phyloP scores from a whole-genome alignment of 2,888 invertebrate genomes.

The Ophion ventricosus region DNA sequence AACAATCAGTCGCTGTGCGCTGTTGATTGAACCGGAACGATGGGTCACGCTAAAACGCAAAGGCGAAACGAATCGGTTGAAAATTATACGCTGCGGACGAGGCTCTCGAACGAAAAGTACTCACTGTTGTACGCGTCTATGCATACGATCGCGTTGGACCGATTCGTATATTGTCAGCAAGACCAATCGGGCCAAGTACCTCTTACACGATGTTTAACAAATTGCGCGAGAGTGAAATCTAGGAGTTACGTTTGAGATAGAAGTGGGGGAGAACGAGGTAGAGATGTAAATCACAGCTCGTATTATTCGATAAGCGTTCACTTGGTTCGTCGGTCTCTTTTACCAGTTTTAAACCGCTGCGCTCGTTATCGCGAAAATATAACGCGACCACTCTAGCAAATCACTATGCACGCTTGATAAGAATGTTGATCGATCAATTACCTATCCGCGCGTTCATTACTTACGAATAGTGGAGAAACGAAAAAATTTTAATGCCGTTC shows the following conservation, averaged over 20 bases:
- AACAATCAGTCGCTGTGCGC: slow-evolving; percentile 28
- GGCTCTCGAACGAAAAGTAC: no score
- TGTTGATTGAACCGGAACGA: slow-evolving; percentile 47
- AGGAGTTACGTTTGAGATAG: slow-evolving; percentile 13
- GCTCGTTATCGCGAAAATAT: not conserved
- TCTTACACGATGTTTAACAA: slow-evolving; percentile 58
- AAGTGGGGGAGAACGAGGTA: slow-evolving; percentile 18
- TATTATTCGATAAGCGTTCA: slow-evolving; percentile 60
- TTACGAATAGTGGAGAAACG: slow-evolving; percentile 18
- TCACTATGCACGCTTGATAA: slow-evolving; percentile 32
- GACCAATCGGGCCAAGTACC: slow-evolving; percentile 42
- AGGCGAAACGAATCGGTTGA: slow-evolving; percentile 54
- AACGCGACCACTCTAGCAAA: not conserved
- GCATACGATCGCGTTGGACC: not conserved
- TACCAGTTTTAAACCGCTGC: slow-evolving; percentile 18
- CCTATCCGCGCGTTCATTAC: slow-evolving; percentile 23
- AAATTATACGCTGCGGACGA: slow-evolving; percentile 43
- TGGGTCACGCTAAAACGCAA: slow-evolving; percentile 1
- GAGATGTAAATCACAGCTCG: slow-evolving; percentile 53
- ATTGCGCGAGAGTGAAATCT: slow-evolving; percentile 47
- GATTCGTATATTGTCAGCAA: slow-evolving; percentile 21
- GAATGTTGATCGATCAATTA: slow-evolving; percentile 2
- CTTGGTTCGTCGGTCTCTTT: slow-evolving; percentile 41
- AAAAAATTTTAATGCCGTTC: not conserved
- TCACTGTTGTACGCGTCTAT: not conserved